Evolutionary conservation across 2,888 invertebrate species (phyloP).

Genomic region (Amorpha juglandis): DNA sequence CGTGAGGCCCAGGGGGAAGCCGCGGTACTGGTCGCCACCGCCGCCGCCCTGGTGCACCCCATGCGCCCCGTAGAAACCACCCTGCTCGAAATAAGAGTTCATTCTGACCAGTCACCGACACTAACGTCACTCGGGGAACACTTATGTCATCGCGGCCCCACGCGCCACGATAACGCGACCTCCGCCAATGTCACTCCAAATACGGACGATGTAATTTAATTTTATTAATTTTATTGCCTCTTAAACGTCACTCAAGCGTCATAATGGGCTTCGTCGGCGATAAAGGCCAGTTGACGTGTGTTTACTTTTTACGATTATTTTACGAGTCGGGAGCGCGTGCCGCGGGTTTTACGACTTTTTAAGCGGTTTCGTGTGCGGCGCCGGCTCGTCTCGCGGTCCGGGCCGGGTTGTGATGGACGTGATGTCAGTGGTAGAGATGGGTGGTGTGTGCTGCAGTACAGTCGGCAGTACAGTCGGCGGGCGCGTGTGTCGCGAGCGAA

Average conservation of each 20-base stretch:
- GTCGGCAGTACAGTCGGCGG: conserved; percentile 59
- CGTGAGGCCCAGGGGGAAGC: conserved; percentile 94
- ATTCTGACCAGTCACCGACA: conserved; percentile 85
- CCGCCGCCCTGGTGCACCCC: conserved; percentile 91
- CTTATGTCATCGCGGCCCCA: conserved; percentile 82
- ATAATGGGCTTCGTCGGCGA: conserved; percentile 81
- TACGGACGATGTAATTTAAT: conserved; percentile 75
- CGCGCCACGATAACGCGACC: conserved; percentile 80
- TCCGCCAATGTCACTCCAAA: conserved; percentile 78
- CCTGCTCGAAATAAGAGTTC: conserved; percentile 98
- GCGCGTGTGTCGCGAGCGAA: conserved; percentile 72
- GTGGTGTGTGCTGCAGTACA: conserved; percentile 46
- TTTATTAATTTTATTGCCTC: conserved; percentile 83
- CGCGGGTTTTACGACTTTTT: conserved; percentile 81
- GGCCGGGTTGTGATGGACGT: conserved; percentile 3
- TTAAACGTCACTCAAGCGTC: conserved; percentile 83
- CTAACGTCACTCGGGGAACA: conserved; percentile 77
- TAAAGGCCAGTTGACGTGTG: conserved; percentile 82
- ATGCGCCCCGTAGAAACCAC: conserved; percentile 96
- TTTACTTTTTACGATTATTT: conserved; percentile 85
- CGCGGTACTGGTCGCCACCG: conserved; percentile 92
- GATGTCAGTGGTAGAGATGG: conserved; percentile 12
- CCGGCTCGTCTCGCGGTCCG: conserved; percentile 60
- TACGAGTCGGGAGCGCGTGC: conserved; percentile 80
- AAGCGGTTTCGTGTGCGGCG: conserved; percentile 72